phyloP scores from a whole-genome alignment of 2,888 invertebrate species.

The Heliconius ismenius region DNA sequence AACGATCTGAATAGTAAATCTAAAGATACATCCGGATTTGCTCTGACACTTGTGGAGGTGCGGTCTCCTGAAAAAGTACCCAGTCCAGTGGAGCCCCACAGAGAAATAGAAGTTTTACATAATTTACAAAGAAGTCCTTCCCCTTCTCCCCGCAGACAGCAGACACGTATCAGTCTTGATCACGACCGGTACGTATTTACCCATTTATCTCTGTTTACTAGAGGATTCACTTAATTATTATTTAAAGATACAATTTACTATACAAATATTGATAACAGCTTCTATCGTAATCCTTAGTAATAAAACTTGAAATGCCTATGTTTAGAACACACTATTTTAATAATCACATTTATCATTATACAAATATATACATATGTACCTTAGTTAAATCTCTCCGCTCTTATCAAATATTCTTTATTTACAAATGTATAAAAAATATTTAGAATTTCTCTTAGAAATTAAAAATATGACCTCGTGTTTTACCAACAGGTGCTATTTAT shows the following conservation, averaged over 20 bases:
- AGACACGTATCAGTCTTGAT: slow-evolving; percentile 67
- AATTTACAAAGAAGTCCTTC: slow-evolving; percentile 85
- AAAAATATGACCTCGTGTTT: neutral
- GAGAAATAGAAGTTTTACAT: slow-evolving; percentile 85
- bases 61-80: slow-evolving; percentile 68
- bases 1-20: slow-evolving; percentile 56
- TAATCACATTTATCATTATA: slow-evolving; percentile 1
- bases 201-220: slow-evolving; percentile 20
- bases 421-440: neutral
- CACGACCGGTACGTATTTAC: slow-evolving; percentile 67
- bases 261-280: slow-evolving; percentile 16
- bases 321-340: neutral
- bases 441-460: neutral
- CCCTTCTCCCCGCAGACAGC: slow-evolving; percentile 78
- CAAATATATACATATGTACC: neutral
- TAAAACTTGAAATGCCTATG: slow-evolving; percentile 19
- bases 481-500: neutral
- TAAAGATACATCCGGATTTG: slow-evolving; percentile 63
- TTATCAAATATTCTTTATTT: slow-evolving; percentile 18
- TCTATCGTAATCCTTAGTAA: slow-evolving; percentile 5
- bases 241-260: slow-evolving; percentile 17
- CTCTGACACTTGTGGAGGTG: slow-evolving; percentile 65
- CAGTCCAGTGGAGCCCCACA: slow-evolving; percentile 81
- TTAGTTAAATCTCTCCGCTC: neutral
- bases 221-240: slow-evolving; percentile 42